Evolutionary conservation across 2,888 invertebrate species (phyloP).

Genomic region (Eupithecia insigniata): DNA sequence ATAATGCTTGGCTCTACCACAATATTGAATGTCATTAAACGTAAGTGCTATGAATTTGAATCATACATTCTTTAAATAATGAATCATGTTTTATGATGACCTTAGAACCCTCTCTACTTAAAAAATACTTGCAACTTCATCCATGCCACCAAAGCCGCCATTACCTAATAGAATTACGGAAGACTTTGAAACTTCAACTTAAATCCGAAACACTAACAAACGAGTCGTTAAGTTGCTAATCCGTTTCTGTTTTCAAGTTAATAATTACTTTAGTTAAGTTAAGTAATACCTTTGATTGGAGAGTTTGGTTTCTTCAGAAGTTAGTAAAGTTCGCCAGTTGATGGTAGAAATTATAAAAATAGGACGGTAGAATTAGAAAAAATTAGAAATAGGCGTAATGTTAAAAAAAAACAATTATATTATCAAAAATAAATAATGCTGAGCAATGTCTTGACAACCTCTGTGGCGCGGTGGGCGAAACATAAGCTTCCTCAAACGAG

Average conservation of each 20-base stretch:
- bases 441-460: too few relatives aligned
- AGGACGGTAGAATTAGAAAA: background rate
- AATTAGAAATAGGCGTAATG: background rate
- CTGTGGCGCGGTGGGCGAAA: too few relatives aligned
- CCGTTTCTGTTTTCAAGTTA: conserved; percentile 20
- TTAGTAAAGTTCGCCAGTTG: background rate
- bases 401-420: too few relatives aligned
- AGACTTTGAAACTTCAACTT: conserved; percentile 19
- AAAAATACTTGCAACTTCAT: background rate
- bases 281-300: conserved; percentile 14
- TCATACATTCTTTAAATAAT: too few relatives aligned
- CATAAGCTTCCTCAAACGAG: too few relatives aligned
- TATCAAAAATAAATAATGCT: too few relatives aligned
- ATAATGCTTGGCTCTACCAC: too few relatives aligned
- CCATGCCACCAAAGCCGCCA: conserved; percentile 2
- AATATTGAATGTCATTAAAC: too few relatives aligned
- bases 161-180: conserved; percentile 7
- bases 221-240: conserved; percentile 21
- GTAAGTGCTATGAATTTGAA: too few relatives aligned
- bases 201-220: conserved; percentile 30
- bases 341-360: background rate
- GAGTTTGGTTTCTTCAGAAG: background rate
- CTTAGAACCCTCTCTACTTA: background rate
- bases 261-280: conserved; percentile 27
- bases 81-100: too few relatives aligned